Conservation (phyloP, 2,797 vertebrate species). For the Rhynchonycteris naso region DNA sequence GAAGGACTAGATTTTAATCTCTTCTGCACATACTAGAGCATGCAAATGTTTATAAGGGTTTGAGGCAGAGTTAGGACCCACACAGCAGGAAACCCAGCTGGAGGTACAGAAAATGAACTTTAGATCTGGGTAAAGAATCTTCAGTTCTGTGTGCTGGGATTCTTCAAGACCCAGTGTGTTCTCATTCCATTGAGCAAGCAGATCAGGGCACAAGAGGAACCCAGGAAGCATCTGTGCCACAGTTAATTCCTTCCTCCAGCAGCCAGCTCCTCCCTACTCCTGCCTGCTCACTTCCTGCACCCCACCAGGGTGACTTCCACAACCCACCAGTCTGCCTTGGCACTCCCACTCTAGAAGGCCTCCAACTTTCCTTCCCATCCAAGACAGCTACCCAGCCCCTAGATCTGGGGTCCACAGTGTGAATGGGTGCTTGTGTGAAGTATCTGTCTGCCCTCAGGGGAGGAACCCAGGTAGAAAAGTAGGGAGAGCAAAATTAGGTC, state of each 20-base stretch:
- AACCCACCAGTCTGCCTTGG: background rate
- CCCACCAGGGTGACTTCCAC: background rate
- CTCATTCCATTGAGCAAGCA: background rate
- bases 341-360: background rate
- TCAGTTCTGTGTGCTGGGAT: background rate
- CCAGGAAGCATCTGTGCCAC: background rate
- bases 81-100: background rate
- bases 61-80: background rate
- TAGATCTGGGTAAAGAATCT: background rate
- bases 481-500: background rate
- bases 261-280: background rate
- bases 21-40: background rate
- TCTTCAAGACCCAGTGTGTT: background rate
- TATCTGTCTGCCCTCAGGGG: background rate
- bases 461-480: background rate
- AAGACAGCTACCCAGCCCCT: background rate
- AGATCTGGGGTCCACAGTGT: background rate
- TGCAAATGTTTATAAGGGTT: background rate
- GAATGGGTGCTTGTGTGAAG: background rate
- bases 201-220: background rate
- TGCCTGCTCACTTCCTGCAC: background rate
- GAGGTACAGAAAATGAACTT: conserved; percentile 3
- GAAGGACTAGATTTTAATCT: background rate
- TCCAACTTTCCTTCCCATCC: background rate
- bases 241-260: background rate